Percentiles rank a stretch among this genome's conserved stretches.
Evolutionary conservation across 64 coral and sea anemone genomes (phyloP).

Genomic region (Stylophora pistillata): DNA sequence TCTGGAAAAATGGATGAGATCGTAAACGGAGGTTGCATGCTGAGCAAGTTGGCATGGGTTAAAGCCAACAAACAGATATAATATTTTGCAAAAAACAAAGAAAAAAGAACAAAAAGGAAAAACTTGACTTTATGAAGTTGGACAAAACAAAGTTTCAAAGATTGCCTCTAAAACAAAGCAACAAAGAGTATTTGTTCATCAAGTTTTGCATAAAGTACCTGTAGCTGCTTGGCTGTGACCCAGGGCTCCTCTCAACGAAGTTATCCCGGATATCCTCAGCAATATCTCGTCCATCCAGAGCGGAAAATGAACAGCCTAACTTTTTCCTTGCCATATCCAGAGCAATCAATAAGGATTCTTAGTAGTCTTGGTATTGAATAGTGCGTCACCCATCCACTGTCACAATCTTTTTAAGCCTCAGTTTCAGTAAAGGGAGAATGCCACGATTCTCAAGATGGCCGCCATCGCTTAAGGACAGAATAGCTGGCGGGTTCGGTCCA

Average conservation of each 20-base stretch:
- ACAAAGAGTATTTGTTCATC: not conserved
- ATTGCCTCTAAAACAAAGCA: too few species aligned
- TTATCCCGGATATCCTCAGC: constrained; percentile 11
- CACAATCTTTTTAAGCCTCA: constrained; percentile 53
- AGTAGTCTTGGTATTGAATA: not conserved
- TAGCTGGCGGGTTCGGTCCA: constrained; percentile 33
- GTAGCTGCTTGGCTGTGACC: constrained; percentile 23
- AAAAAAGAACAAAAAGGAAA: too few species aligned
- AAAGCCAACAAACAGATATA: too few species aligned
- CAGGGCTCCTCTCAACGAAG: constrained; percentile 27
- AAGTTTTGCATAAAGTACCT: not conserved
- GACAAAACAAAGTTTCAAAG: too few species aligned
- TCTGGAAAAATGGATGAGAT: too few species aligned
- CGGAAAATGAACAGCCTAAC: constrained; percentile 53
- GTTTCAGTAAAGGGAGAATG: constrained; percentile 53
- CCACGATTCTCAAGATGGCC: constrained; percentile 67
- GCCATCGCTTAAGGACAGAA: constrained; percentile 59
- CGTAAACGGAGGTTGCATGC: too few species aligned
- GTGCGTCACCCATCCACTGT: constrained; percentile 18
- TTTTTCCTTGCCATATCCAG: constrained; percentile 43
- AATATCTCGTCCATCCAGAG: constrained; percentile 29
- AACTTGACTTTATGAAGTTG: too few species aligned
- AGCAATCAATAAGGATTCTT: not conserved
- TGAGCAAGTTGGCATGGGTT: too few species aligned
- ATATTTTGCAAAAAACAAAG: too few species aligned